Evolutionary conservation across 2,888 invertebrate species (phyloP).

Genomic region (Dusona sp.): DNA sequence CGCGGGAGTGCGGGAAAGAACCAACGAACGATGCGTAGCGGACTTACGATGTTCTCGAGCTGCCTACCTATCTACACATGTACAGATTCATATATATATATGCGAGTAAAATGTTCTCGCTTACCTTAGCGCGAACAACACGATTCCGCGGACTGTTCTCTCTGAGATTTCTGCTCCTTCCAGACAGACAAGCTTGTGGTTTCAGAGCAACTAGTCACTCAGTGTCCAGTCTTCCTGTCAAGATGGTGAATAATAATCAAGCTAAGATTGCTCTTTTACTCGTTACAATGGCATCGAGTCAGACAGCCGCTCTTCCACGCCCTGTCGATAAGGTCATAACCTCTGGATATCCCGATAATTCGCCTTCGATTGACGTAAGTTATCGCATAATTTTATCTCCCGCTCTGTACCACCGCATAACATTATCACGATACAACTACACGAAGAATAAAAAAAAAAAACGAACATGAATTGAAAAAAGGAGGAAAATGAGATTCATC

Average conservation of each 20-base stretch:
- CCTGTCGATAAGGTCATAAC: constrained; percentile 61
- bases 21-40: constrained; percentile 32
- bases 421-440: not conserved
- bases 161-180: constrained; percentile 52
- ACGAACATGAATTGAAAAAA: not conserved
- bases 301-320: constrained; percentile 46
- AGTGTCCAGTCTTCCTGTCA: constrained; percentile 46
- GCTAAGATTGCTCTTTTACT: constrained; percentile 29
- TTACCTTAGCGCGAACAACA: constrained; percentile 25
- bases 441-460: not conserved
- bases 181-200: constrained; percentile 32
- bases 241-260: constrained; percentile 54
- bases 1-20: constrained; percentile 25
- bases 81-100: not conserved
- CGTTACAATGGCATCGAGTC: constrained; percentile 20
- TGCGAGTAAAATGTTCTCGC: constrained; percentile 7
- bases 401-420: not conserved
- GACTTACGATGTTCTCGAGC: constrained; percentile 22
- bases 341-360: constrained; percentile 50
- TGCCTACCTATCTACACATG: not conserved
- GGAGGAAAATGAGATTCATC: not conserved
- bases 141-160: constrained; percentile 34
- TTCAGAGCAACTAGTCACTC: constrained; percentile 25
- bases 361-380: constrained; percentile 65
- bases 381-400: constrained; percentile 51